These are phyloP conservation scores for Numenius phaeopus DNA, from an alignment of 2,797 vertebrate species.

Conservation along the genomic window DNA sequence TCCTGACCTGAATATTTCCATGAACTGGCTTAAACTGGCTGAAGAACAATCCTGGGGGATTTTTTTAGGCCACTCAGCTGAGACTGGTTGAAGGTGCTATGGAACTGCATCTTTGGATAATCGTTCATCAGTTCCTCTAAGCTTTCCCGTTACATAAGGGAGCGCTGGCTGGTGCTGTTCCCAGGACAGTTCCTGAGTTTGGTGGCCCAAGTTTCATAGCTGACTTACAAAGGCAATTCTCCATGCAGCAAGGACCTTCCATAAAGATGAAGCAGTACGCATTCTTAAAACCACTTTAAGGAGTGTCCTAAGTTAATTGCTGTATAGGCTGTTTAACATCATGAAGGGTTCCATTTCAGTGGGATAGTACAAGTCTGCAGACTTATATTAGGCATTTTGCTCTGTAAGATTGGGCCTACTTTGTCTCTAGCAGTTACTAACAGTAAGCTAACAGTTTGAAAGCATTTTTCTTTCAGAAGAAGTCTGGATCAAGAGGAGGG, in stretches of 20 bases:
- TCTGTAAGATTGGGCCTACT: neutral
- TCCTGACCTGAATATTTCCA: neutral
- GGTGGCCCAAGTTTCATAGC: neutral
- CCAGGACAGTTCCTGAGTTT: neutral
- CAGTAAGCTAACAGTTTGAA: neutral
- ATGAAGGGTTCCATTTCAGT: neutral
- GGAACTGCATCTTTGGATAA: slow-evolving; percentile 10
- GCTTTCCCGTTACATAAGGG: neutral
- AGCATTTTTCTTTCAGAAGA: neutral
- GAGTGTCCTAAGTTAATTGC: neutral
- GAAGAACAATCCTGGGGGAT: neutral
- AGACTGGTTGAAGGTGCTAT: neutral
- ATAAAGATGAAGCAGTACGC: neutral
- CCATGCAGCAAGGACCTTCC: neutral
- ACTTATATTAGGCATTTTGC: neutral
- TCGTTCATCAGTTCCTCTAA: neutral
- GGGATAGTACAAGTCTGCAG: neutral
- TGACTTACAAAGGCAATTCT: neutral
- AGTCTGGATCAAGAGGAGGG: neutral
- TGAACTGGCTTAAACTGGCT: slow-evolving; percentile 8
- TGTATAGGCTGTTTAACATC: neutral
- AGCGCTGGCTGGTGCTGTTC: neutral
- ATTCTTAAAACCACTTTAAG: neutral
- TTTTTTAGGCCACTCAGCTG: slow-evolving; percentile 12
- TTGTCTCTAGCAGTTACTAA: neutral